Conservation (phyloP, 2,888 invertebrate genomes). For the Pterostichus madidus region DNA sequence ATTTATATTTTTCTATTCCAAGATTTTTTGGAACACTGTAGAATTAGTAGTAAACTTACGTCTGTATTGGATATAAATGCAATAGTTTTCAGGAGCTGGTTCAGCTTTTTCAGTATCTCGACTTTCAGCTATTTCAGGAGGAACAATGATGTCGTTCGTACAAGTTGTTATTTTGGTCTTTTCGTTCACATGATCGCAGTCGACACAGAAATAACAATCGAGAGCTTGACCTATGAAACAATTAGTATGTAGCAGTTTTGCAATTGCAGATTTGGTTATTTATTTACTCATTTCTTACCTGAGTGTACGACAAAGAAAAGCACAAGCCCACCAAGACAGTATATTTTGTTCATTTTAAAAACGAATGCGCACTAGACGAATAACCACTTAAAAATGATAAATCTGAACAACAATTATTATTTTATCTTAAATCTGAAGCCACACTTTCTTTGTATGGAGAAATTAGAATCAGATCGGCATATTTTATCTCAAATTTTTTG, state of each 20-base stretch:
- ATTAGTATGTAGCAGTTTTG: neutral
- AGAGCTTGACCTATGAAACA: neutral
- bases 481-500: neutral
- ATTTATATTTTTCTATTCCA: too few species aligned
- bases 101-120: neutral
- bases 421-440: neutral
- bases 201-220: conserved; percentile 19
- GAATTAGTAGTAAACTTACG: neutral
- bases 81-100: neutral
- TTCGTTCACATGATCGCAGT: neutral
- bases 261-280: too few species aligned
- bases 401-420: neutral
- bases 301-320: neutral
- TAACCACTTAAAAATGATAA: conserved; percentile 6
- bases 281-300: neutral
- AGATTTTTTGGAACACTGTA: neutral
- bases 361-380: conserved; percentile 2
- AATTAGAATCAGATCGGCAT: conserved; percentile 5
- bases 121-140: neutral
- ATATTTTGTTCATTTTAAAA: conserved; percentile 1
- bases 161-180: neutral
- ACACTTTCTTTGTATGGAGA: neutral
- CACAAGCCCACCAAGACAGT: neutral
- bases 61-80: conserved; percentile 24
- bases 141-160: neutral